Conservation (phyloP, 2,888 invertebrate genomes). For the Brenthis hecate region DNA sequence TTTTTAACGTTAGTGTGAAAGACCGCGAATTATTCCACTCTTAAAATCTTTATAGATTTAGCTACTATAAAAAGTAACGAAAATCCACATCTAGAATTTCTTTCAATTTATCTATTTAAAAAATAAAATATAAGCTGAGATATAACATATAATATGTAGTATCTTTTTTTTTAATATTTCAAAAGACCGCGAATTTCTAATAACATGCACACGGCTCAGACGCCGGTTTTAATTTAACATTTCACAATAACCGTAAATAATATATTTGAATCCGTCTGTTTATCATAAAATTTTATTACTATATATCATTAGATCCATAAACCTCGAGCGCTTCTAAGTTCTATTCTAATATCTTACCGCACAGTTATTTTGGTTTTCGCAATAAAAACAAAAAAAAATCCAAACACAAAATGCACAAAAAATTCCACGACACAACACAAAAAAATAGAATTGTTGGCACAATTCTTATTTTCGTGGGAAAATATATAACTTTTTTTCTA, state of each 20-base stretch:
- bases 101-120: too few relatives aligned
- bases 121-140: too few relatives aligned
- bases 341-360: slow-evolving; percentile 71
- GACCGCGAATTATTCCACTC: too few relatives aligned
- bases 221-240: slow-evolving; percentile 1
- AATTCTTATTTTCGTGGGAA: slow-evolving; percentile 18
- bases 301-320: slow-evolving; percentile 29
- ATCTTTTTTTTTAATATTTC: neutral
- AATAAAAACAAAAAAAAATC: slow-evolving; percentile 51
- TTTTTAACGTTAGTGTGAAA: too few relatives aligned
- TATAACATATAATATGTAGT: too few relatives aligned
- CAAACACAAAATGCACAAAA: slow-evolving; percentile 37
- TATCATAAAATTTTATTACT: slow-evolving; percentile 22
- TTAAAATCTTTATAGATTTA: too few relatives aligned
- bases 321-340: slow-evolving; percentile 45
- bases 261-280: slow-evolving; percentile 33
- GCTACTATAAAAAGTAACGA: too few relatives aligned
- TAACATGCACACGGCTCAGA: slow-evolving; percentile 8
- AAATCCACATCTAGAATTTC: too few relatives aligned
- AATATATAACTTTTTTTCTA: slow-evolving; percentile 6
- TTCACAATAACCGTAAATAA: slow-evolving; percentile 29
- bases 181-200: neutral
- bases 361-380: slow-evolving; percentile 69
- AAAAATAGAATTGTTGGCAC: slow-evolving; percentile 18
- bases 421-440: slow-evolving; percentile 39